phyloP scores from a whole-genome alignment of 2,797 vertebrate species.

The Varecia variegata region DNA sequence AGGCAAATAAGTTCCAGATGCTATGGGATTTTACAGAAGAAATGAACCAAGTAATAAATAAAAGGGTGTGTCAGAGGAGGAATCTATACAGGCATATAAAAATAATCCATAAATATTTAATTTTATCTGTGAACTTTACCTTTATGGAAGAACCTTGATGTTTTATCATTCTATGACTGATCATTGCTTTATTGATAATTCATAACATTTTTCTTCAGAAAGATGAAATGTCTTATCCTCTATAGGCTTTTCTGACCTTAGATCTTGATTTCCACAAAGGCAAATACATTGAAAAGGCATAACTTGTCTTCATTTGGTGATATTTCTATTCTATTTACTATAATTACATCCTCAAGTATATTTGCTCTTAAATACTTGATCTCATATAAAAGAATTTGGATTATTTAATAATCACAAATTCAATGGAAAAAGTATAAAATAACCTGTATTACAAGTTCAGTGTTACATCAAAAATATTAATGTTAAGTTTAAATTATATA shows the following conservation, averaged over 20 bases:
- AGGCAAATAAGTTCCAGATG: background rate
- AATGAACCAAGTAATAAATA: background rate
- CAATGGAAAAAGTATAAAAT: background rate
- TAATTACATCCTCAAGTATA: background rate
- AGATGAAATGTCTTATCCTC: background rate
- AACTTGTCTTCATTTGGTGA: background rate
- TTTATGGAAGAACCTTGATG: background rate
- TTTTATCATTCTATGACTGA: background rate
- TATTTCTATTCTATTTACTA: background rate
- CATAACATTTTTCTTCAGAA: background rate
- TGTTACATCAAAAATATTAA: background rate
- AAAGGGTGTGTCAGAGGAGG: background rate
- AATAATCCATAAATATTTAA: background rate
- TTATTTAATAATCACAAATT: background rate
- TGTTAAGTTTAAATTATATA: background rate
- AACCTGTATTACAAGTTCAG: background rate
- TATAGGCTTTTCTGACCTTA: background rate
- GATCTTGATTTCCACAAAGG: background rate
- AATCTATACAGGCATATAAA: background rate
- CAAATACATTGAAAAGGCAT: background rate
- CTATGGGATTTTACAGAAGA: background rate
- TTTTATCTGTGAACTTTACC: background rate
- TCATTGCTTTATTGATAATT: background rate
- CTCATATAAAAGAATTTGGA: background rate
- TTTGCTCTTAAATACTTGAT: constrained; percentile 9